Conservation (phyloP, 2,888 invertebrate genomes). For the Heliconius charithonia region DNA sequence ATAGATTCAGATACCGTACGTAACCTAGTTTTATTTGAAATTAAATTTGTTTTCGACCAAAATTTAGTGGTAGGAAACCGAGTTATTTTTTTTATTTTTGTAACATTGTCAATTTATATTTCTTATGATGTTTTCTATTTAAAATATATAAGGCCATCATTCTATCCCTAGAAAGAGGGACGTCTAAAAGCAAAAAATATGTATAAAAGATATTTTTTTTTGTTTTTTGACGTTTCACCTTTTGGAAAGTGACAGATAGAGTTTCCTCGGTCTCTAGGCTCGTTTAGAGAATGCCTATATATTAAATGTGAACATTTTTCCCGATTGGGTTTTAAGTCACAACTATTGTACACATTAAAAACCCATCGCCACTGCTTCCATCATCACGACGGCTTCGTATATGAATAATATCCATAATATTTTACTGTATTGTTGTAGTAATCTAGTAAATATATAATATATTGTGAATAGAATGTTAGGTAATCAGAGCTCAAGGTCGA, state of each 20-base stretch:
- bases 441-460: constrained; percentile 10
- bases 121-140: too few species aligned
- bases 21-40: constrained; percentile 19
- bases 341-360: neutral
- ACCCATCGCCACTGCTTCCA: neutral
- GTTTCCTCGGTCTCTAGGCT: too few species aligned
- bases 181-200: neutral
- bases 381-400: neutral
- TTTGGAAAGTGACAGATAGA: neutral
- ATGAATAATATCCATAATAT: constrained; percentile 1
- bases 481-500: constrained; percentile 16
- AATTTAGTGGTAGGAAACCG: neutral
- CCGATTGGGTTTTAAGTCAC: neutral
- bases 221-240: neutral
- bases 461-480: constrained; percentile 20
- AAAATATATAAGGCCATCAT: neutral
- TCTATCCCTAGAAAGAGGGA: neutral
- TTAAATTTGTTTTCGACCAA: neutral
- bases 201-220: too few species aligned
- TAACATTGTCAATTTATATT: too few species aligned
- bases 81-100: neutral
- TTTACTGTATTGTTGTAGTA: constrained; percentile 5
- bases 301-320: neutral
- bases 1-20: constrained; percentile 13
- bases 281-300: neutral